Evolutionary conservation across 2,113 vertebrate species (phyloP).

Genomic region (Semnornis frantzii): DNA sequence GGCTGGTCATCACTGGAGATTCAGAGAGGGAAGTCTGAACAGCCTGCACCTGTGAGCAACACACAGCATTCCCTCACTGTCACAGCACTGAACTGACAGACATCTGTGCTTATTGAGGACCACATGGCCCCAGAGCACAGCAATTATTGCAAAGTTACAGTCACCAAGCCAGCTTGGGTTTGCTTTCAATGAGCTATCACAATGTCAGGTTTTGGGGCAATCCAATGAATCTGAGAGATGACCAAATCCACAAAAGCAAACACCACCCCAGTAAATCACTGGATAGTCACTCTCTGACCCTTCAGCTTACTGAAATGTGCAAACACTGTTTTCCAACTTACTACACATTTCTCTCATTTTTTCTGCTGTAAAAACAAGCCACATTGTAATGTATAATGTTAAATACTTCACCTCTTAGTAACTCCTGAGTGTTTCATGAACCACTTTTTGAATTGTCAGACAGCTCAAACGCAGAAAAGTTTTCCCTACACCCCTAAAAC

Average conservation of each 20-base stretch:
- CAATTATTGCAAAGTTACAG: neutral
- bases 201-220: neutral
- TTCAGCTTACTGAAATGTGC: neutral
- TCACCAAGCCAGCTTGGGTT: neutral
- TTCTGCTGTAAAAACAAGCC: neutral
- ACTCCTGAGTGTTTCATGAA: neutral
- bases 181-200: neutral
- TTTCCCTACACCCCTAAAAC: neutral
- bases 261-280: neutral
- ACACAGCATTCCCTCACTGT: neutral
- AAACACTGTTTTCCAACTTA: neutral
- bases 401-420: neutral
- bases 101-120: neutral
- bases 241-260: neutral
- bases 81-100: neutral
- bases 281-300: neutral
- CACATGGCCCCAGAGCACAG: neutral
- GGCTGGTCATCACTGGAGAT: conserved; percentile 91
- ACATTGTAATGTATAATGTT: neutral
- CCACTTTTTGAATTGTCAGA: neutral
- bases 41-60: conserved; percentile 72
- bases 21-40: conserved; percentile 80
- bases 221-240: neutral
- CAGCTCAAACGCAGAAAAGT: neutral
- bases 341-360: neutral